phyloP scores from a whole-genome alignment of 1,140 invertebrate species.

The Caenorhabditis remanei region DNA sequence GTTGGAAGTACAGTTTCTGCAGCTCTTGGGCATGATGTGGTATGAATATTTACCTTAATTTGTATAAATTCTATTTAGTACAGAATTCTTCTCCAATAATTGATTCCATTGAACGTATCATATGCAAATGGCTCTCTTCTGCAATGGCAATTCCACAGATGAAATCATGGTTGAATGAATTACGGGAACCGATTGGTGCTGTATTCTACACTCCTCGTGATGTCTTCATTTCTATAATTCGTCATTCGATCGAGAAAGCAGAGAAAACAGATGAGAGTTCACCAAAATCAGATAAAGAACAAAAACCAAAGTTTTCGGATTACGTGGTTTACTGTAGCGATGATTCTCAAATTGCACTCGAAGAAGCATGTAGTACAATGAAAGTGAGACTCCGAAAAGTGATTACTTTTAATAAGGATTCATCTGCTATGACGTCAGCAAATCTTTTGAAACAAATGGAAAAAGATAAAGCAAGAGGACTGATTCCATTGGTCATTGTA shows the following conservation, averaged over 20 bases:
- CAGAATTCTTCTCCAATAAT: conserved; percentile 46
- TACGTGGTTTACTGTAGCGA: conserved; percentile 38
- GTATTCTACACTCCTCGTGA: conserved; percentile 32
- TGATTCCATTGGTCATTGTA: conserved; percentile 9
- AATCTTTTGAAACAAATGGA: conserved; percentile 22
- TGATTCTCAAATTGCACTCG: conserved; percentile 36
- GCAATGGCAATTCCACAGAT: conserved; percentile 21
- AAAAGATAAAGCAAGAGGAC: conserved; percentile 25
- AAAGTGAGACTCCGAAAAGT: conserved; percentile 13
- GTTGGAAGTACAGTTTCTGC: conserved; percentile 34
- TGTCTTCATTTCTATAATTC: conserved; percentile 3
- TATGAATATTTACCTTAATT: neutral
- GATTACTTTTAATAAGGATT: conserved; percentile 1
- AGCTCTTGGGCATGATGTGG: conserved; percentile 33
- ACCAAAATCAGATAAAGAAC: conserved; percentile 1
- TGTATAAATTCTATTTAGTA: neutral
- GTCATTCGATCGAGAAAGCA: neutral
- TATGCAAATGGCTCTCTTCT: conserved; percentile 34
- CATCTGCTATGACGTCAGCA: conserved; percentile 19
- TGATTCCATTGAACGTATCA: conserved; percentile 10
- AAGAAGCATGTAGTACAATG: neutral
- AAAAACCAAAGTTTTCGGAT: neutral
- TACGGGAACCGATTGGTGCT: neutral
- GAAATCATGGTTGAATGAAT: neutral
- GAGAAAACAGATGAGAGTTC: neutral